These are phyloP conservation scores for Mesaphorura yosii DNA, from an alignment of 1,140 invertebrate genomes.

Conservation along the genomic window DNA sequence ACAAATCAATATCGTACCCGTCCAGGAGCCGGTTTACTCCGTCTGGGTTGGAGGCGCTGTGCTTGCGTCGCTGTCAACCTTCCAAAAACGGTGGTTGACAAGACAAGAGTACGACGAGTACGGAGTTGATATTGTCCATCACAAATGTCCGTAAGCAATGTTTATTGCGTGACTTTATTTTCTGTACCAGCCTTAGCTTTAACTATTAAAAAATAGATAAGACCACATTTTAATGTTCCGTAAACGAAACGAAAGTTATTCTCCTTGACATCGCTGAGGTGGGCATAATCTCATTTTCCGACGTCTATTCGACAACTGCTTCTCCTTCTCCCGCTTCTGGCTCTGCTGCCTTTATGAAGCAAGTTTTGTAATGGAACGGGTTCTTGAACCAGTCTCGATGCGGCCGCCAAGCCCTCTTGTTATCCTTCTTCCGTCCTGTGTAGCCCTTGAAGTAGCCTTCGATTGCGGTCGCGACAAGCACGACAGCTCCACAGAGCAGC, in stretches of 20 bases:
- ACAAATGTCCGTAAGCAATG: too few relatives aligned
- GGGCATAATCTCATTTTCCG: too few relatives aligned
- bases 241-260: too few relatives aligned
- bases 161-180: too few relatives aligned
- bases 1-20: conserved; percentile 50
- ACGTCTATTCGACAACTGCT: too few relatives aligned
- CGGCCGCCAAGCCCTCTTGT: conserved; percentile 3
- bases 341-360: too few relatives aligned
- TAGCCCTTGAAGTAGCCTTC: neutral
- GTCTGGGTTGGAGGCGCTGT: conserved; percentile 68
- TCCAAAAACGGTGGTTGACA: conserved; percentile 71
- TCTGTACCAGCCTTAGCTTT: too few relatives aligned
- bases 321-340: too few relatives aligned
- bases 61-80: neutral
- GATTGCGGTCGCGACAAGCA: neutral
- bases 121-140: conserved; percentile 69
- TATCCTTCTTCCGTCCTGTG: neutral
- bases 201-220: too few relatives aligned
- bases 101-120: conserved; percentile 45
- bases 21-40: conserved; percentile 59
- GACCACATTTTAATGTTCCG: too few relatives aligned
- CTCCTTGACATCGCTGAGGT: too few relatives aligned
- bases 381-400: conserved; percentile 21
- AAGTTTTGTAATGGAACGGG: conserved; percentile 8
- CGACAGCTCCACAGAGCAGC: neutral